Conservation (phyloP, 2,797 vertebrate species). For the Eospalax fontanierii region DNA sequence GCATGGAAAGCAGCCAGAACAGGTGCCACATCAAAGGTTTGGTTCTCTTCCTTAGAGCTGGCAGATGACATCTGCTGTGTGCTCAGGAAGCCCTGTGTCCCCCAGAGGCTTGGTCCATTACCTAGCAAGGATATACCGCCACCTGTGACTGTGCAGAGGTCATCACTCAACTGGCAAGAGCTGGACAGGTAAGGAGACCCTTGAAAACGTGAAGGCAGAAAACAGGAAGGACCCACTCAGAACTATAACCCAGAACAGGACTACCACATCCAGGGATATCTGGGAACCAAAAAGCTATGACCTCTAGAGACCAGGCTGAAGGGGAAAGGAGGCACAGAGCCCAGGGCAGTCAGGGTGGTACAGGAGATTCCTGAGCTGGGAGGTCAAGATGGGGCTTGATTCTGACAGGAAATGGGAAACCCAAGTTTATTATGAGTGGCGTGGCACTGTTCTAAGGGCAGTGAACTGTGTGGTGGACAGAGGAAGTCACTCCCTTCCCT, state of each 20-base stretch:
- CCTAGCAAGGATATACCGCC: constrained; percentile 66
- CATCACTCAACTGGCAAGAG: constrained; percentile 92
- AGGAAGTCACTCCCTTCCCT: not conserved
- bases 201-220: not conserved
- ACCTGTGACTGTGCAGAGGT: constrained; percentile 86
- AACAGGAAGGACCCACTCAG: not conserved
- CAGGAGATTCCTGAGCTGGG: not conserved
- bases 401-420: not conserved
- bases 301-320: not conserved
- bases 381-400: not conserved
- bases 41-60: constrained; percentile 86
- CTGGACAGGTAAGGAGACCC: constrained; percentile 90
- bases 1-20: not conserved
- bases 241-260: not conserved
- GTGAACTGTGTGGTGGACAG: not conserved
- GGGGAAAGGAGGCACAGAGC: too few relatives aligned
- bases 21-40: not conserved
- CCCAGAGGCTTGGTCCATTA: constrained; percentile 58
- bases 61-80: constrained; percentile 91
- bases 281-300: not conserved
- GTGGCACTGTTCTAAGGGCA: not conserved
- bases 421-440: not conserved
- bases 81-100: constrained; percentile 91
- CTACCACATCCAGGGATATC: not conserved
- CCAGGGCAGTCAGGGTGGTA: not conserved